A percentile compares a stretch with the other conserved stretches of the same genome.
These are phyloP conservation scores for Drosophila kepulauana DNA, from an alignment of 1,140 invertebrate genomes.

Conservation along the genomic window DNA sequence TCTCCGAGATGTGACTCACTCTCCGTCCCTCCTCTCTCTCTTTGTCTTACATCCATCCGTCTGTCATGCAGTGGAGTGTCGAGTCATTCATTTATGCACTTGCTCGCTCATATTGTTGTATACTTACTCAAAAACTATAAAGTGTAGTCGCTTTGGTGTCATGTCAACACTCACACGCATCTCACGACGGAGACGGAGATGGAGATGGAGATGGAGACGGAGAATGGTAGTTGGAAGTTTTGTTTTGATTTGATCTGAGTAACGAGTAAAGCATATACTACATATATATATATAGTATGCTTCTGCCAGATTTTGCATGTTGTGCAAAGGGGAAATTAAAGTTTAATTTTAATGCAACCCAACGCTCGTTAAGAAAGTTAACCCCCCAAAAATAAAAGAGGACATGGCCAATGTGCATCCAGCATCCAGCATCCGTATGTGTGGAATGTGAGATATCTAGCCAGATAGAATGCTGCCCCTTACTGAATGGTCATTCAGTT, in stretches of 20 bases:
- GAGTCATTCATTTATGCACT: constrained; percentile 73
- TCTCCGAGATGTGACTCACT: not conserved
- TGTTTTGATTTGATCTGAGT: constrained; percentile 64
- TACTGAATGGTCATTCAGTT: not conserved
- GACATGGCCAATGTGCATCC: not conserved
- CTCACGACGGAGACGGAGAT: not conserved
- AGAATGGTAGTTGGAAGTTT: constrained; percentile 16
- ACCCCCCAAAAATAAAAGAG: not conserved
- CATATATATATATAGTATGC: too few species aligned
- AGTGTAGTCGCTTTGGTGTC: constrained; percentile 61
- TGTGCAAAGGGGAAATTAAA: constrained; percentile 43
- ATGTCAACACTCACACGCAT: constrained; percentile 49
- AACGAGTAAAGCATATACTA: not conserved
- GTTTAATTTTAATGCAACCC: constrained; percentile 57
- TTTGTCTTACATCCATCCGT: not conserved
- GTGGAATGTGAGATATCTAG: constrained; percentile 1
- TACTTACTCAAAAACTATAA: constrained; percentile 66
- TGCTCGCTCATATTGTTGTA: constrained; percentile 58
- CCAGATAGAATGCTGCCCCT: constrained; percentile 4
- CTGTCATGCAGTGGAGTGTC: constrained; percentile 34
- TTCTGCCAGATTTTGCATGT: constrained; percentile 36
- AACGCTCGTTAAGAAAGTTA: constrained; percentile 16
- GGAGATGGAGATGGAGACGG: not conserved
- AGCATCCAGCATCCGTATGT: not conserved
- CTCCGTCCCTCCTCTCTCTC: too few species aligned